Percentiles rank a stretch among this genome's conserved stretches.
Conservation (phyloP, 2,888 invertebrate species). For the Chironomus riparius region DNA sequence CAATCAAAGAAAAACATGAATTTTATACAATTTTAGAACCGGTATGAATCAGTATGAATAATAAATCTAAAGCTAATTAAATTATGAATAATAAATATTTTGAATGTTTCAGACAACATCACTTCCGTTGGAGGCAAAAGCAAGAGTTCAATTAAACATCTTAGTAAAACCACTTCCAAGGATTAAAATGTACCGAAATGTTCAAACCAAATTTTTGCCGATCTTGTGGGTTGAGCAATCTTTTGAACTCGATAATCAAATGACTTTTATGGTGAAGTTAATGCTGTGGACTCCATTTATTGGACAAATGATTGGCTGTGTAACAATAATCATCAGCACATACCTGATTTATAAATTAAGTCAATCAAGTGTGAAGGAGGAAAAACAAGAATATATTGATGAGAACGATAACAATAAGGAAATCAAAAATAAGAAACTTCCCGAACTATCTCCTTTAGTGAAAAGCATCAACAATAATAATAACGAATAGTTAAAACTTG, state of each 20-base stretch:
- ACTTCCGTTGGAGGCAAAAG: conserved; percentile 64
- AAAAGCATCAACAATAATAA: too few species aligned
- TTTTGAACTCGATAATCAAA: conserved; percentile 49
- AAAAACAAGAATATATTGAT: too few species aligned
- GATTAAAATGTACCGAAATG: conserved; percentile 57
- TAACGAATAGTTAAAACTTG: too few species aligned
- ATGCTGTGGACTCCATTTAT: conserved; percentile 47
- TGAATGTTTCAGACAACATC: conserved; percentile 56
- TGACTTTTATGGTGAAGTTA: conserved; percentile 48
- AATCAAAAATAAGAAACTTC: too few species aligned
- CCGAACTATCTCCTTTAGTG: too few species aligned
- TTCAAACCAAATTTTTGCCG: conserved; percentile 62
- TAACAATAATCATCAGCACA: conserved; percentile 43
- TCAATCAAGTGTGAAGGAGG: too few species aligned
- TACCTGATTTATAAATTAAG: conserved; percentile 34
- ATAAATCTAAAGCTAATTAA: too few species aligned
- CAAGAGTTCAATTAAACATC: conserved; percentile 71
- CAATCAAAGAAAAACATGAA: conserved; percentile 58
- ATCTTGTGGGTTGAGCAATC: conserved; percentile 71
- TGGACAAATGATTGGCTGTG: conserved; percentile 45
- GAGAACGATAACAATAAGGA: too few species aligned
- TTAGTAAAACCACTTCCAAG: conserved; percentile 54
- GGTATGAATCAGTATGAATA: too few species aligned
- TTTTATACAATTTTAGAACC: conserved; percentile 71
- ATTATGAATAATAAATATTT: too few species aligned